These are phyloP conservation scores for Sinocyclocheilus grahami DNA, from an alignment of 2,113 vertebrate genomes.

Conservation along the genomic window DNA sequence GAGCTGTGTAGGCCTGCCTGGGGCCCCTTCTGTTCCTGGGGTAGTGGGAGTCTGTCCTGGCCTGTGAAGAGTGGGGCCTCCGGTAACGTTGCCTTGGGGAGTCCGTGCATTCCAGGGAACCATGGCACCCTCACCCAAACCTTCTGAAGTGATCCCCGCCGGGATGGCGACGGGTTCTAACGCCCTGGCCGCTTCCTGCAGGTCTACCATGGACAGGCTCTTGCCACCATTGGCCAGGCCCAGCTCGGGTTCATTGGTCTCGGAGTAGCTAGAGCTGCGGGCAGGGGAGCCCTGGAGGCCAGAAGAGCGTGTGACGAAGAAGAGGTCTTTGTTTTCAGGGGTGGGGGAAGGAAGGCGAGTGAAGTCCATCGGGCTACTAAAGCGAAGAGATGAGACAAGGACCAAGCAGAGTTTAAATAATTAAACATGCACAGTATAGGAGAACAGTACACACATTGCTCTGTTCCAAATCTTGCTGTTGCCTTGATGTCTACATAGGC, in stretches of 20 bases:
- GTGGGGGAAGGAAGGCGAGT: conserved; percentile 97
- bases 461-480: neutral
- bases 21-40: conserved; percentile 78
- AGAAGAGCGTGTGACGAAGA: conserved; percentile 96
- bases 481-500: too few relatives aligned
- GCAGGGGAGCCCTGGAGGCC: conserved; percentile 95
- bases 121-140: conserved; percentile 55
- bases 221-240: conserved; percentile 95
- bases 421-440: neutral
- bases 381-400: conserved; percentile 69
- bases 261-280: conserved; percentile 97
- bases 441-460: neutral
- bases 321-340: conserved; percentile 99
- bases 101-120: conserved; percentile 83
- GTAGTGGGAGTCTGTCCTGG: conserved; percentile 84
- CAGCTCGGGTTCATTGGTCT: conserved; percentile 93
- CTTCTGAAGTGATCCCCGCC: conserved; percentile 56
- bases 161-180: conserved; percentile 78
- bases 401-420: neutral
- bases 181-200: conserved; percentile 88
- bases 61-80: conserved; percentile 84
- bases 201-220: conserved; percentile 98
- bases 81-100: conserved; percentile 75
- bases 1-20: conserved; percentile 86
- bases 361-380: conserved; percentile 93